phyloP scores from a whole-genome alignment of 2,888 invertebrate species.

The Listrodromus nycthemerus region DNA sequence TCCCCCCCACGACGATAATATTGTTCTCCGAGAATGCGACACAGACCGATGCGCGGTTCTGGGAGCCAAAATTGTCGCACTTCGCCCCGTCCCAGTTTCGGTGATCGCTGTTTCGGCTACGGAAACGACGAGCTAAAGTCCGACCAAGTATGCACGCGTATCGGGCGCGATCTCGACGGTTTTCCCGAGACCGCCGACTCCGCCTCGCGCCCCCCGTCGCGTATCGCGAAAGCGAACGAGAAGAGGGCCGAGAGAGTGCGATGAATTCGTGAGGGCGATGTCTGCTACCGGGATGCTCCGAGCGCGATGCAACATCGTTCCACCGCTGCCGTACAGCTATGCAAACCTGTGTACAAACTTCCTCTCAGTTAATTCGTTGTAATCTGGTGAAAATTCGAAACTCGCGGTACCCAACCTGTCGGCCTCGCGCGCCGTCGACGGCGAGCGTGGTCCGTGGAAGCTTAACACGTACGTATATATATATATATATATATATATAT shows the following conservation, averaged over 20 bases:
- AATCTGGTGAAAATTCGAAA: slow-evolving; percentile 78
- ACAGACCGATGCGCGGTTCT: neutral
- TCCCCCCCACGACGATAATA: slow-evolving; percentile 36
- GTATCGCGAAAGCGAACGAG: neutral
- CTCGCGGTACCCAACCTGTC: slow-evolving; percentile 71
- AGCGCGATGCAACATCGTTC: slow-evolving; percentile 23
- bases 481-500: neutral
- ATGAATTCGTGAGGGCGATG: neutral
- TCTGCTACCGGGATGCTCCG: neutral
- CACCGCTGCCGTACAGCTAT: neutral
- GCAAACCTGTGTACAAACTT: slow-evolving; percentile 69
- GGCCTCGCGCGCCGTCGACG: slow-evolving; percentile 9
- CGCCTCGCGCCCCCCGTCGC: neutral
- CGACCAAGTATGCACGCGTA: slow-evolving; percentile 1
- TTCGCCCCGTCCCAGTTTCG: neutral
- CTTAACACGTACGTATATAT: slow-evolving; percentile 50
- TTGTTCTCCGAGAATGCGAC: neutral
- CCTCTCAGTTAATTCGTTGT: slow-evolving; percentile 75
- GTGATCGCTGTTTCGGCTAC: neutral
- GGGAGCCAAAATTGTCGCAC: neutral
- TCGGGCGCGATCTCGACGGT: slow-evolving; percentile 1
- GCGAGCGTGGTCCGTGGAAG: slow-evolving; percentile 3
- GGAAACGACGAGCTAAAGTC: slow-evolving; percentile 5
- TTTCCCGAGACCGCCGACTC: slow-evolving; percentile 29
- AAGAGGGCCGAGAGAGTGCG: slow-evolving; percentile 4